Evolutionary conservation across 1,140 invertebrate species (phyloP).

Genomic region (Manduca sexta): DNA sequence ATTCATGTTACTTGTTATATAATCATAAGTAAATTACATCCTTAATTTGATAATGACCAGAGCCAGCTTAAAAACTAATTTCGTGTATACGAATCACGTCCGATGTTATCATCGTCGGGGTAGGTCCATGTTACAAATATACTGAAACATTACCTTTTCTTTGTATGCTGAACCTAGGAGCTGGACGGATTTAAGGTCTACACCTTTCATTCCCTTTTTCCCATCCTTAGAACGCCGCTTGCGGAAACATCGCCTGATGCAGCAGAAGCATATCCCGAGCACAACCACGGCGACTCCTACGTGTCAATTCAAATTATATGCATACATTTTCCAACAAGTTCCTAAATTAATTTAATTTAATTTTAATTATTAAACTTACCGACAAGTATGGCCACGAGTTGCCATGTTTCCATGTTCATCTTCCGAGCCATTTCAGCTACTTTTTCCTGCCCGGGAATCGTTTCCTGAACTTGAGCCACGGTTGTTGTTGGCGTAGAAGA

Average conservation of each 20-base stretch:
- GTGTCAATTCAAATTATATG: not conserved
- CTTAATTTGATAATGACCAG: no score
- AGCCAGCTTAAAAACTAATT: no score
- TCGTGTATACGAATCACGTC: no score
- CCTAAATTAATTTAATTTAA: not conserved
- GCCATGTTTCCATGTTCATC: constrained; percentile 63
- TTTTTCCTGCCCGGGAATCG: constrained; percentile 29
- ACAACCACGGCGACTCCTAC: constrained; percentile 84
- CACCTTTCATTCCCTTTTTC: constrained; percentile 96
- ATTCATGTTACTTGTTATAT: no score
- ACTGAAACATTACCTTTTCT: constrained; percentile 87
- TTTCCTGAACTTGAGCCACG: constrained; percentile 32
- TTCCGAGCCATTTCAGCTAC: constrained; percentile 49
- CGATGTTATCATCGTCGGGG: no score
- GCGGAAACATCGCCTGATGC: constrained; percentile 95
- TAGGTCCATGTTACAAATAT: not conserved
- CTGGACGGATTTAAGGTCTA: constrained; percentile 97
- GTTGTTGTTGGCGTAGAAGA: constrained; percentile 24
- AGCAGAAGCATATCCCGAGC: constrained; percentile 92
- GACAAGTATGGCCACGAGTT: constrained; percentile 59
- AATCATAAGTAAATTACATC: no score
- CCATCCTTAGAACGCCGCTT: constrained; percentile 96
- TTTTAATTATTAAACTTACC: constrained; percentile 35
- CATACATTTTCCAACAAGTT: not conserved
- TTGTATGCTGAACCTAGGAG: constrained; percentile 96